Percentiles rank a stretch among this genome's conserved stretches.
Evolutionary conservation across 1,140 invertebrate species (phyloP).

Genomic region (Yoshiicerus persimilis): DNA sequence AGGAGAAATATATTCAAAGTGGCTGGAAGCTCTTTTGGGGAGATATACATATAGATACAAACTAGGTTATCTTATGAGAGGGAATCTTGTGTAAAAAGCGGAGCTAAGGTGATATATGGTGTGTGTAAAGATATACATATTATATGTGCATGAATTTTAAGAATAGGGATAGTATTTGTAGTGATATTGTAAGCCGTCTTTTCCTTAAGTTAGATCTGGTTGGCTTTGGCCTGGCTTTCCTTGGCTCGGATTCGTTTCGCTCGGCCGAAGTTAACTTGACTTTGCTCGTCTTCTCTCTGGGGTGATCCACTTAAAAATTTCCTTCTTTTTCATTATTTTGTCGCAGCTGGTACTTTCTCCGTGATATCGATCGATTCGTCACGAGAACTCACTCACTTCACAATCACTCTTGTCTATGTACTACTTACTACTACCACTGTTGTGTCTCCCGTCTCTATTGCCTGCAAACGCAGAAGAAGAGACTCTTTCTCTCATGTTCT

Average conservation of each 20-base stretch:
- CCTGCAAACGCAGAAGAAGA: not conserved
- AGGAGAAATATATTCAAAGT: not conserved
- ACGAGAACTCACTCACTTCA: not conserved
- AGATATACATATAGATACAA: too few species aligned
- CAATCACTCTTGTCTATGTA: not conserved
- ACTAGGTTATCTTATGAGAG: too few species aligned
- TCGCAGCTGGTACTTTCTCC: conserved; percentile 37
- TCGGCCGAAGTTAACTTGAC: conserved; percentile 9
- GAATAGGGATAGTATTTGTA: not conserved
- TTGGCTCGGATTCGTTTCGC: not conserved
- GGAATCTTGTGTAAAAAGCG: too few species aligned
- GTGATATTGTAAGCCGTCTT: conserved; percentile 20
- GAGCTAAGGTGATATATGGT: not conserved
- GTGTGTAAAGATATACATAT: too few species aligned
- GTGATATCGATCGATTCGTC: conserved; percentile 33
- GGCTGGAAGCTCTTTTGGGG: too few species aligned
- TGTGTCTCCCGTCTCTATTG: not conserved
- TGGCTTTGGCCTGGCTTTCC: not conserved
- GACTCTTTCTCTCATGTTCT: not conserved
- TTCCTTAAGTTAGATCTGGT: conserved; percentile 25
- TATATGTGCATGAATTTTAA: not conserved
- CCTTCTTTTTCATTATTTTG: conserved; percentile 37
- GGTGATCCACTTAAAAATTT: conserved; percentile 38
- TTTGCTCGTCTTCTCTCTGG: conserved; percentile 22
- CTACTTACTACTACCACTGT: not conserved